Evolutionary conservation across 2,113 vertebrate genomes (phyloP), one percentile per base, ranked within the genome.

Genomic region (Haplochromis burtoni): DNA sequence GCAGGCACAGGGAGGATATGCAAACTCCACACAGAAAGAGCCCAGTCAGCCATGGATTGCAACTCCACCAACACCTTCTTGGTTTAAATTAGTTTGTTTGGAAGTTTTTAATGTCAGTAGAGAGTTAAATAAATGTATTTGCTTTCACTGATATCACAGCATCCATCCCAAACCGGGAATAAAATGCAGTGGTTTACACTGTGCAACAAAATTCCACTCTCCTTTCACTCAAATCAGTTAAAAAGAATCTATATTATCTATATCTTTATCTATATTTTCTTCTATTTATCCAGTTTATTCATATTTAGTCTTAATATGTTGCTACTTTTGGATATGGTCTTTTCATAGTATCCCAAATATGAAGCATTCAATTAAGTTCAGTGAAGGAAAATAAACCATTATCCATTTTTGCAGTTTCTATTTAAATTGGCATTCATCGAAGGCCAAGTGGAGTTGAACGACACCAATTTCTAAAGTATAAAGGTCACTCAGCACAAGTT

Each of bases 141-240:
- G 1, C 61, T 38, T 66, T 66, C 33, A 66, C 61, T 38, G 4
- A 38, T 66, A 66, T 2, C 61, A 38, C 61, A 38, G 61, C 33
- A 38, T 21, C 19, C 61, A 38, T 38, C 33, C 0, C 17, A 38
- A 66, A 66, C 10, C 1, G 0, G 61, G 29, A n/a, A 66, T 38
- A 38, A 66, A 38, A 21, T 21, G 17, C 38, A 42, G 38, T 24
- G 5, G 38, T 26, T 71, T 16, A 42, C n/a, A 16, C 38, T 71
- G 66, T 16, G n/a, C 66, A 24, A 24, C 38, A 42, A 8, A 42
- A 71, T 42, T 42, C 63, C 35, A 13, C 17, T 68, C 33, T 35
- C 31, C 59, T 63, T 63, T 35, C 59, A 35, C 59, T 35, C 61
- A 66, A 35, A 35, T 66, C 61, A 66, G 10, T 66, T 63, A 66